These are phyloP conservation scores for Heliconius hermathena DNA, from an alignment of 1,140 invertebrate genomes.

Conservation along the genomic window DNA sequence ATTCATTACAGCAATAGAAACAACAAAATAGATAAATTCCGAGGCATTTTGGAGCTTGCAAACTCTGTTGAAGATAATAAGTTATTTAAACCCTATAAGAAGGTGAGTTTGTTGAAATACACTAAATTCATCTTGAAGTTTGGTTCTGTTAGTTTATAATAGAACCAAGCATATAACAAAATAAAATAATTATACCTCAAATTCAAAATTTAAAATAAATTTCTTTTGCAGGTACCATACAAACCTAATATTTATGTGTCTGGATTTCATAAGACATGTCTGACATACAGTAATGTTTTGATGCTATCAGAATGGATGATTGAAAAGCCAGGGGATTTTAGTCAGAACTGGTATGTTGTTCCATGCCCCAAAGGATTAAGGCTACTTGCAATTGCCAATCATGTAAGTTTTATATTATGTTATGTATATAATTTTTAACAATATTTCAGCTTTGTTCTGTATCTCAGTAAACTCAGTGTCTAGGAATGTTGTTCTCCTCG, in stretches of 20 bases:
- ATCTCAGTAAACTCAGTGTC: too few relatives aligned
- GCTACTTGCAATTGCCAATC: slow-evolving; percentile 88
- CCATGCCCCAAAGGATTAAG: slow-evolving; percentile 92
- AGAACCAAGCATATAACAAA: too few relatives aligned
- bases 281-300: slow-evolving; percentile 65
- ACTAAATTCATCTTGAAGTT: not conserved
- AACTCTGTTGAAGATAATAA: slow-evolving; percentile 51
- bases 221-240: slow-evolving; percentile 56
- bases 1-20: slow-evolving; percentile 38
- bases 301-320: slow-evolving; percentile 95
- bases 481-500: too few relatives aligned
- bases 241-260: slow-evolving; percentile 75
- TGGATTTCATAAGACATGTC: slow-evolving; percentile 63
- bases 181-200: not conserved
- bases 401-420: slow-evolving; percentile 77
- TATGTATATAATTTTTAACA: not conserved
- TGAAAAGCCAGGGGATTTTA: slow-evolving; percentile 91
- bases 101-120: slow-evolving; percentile 31
- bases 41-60: slow-evolving; percentile 67
- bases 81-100: slow-evolving; percentile 45
- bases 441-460: too few relatives aligned
- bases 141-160: too few relatives aligned
- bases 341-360: slow-evolving; percentile 90
- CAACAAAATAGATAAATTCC: slow-evolving; percentile 56
- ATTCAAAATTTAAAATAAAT: not conserved